These are phyloP conservation scores for Campopleginae sp. DNA, from an alignment of 2,888 invertebrate genomes.

Conservation along the genomic window DNA sequence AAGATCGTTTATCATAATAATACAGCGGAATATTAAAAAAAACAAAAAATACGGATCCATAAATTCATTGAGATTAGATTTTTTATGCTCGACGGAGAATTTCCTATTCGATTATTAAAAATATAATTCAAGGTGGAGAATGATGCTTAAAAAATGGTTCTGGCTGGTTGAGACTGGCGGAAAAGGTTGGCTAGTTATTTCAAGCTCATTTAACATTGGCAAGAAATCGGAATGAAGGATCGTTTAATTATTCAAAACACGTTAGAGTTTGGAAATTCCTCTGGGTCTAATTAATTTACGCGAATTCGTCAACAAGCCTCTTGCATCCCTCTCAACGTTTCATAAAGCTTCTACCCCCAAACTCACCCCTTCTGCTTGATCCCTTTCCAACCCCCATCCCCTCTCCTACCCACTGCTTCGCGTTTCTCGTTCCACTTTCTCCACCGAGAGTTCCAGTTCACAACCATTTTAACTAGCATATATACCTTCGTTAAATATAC, in stretches of 20 bases:
- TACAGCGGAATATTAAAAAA: too few relatives aligned
- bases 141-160: neutral
- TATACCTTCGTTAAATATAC: slow-evolving; percentile 41
- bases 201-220: neutral
- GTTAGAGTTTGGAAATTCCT: slow-evolving; percentile 32
- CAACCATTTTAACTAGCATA: slow-evolving; percentile 40
- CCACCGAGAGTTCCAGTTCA: slow-evolving; percentile 31
- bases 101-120: neutral
- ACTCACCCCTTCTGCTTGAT: neutral
- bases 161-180: neutral
- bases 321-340: slow-evolving; percentile 11
- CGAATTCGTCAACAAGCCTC: slow-evolving; percentile 50
- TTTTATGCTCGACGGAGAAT: too few relatives aligned
- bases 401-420: neutral
- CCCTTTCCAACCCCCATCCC: neutral
- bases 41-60: too few relatives aligned
- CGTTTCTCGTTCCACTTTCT: slow-evolving; percentile 36
- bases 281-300: slow-evolving; percentile 58
- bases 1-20: too few relatives aligned
- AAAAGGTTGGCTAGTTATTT: neutral
- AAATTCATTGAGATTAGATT: too few relatives aligned
- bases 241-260: slow-evolving; percentile 53
- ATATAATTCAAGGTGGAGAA: neutral
- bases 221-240: slow-evolving; percentile 44
- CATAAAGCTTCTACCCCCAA: slow-evolving; percentile 4